Base-by-base conservation (phyloP, 2,113 vertebrate genomes). In the Thymallus thymallus region DNA sequence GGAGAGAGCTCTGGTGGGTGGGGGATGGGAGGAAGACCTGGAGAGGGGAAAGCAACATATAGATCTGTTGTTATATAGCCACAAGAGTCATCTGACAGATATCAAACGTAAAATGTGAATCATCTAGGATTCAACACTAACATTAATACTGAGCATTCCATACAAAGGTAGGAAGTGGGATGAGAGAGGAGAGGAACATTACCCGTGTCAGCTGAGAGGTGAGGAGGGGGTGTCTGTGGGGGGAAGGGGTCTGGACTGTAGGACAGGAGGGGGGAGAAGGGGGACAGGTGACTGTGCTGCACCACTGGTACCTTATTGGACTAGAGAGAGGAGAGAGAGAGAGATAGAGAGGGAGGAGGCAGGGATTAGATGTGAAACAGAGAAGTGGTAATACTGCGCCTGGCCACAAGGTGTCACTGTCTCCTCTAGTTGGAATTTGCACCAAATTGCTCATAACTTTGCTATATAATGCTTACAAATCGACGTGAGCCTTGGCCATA, bases 221-320 rank as follows among this genome's bases (percentile, higher is more conserved):
- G 95, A 0, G 95, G 79, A 0, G 96, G 94, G 0, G 95, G 94
- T 0, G 95, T 96, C 2, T 93, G 94, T 0, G 96, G 95, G 0
- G 95, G 92, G 90, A 98, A 98, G 90, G 94, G 95, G 78, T 99
- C 97, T 0, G 94, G 96, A 91, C 96, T 96, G 94, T 98, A 98
- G 90, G 96, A 96, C 90, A 99, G 96, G 91, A 99, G 95, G 0
- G 97, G 96, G 0, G 96, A 96, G 85, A 99, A 81, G 0, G 95
- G 97, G 78, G 95, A 92, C 93, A 98, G 91, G 66, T 95, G 96
- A 0, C 94, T 92, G 9, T 94, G 96, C 87, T 98, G 97, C 64
- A 98, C 95, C 69, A 97, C 93, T 0, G 95, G 94, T 30, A 96
- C 94, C 74, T 94, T 96, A 89, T 95, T 97, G 0, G 96, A 95